phyloP scores from a whole-genome alignment of 1,140 invertebrate species.

The Arctopsyche grandis region DNA sequence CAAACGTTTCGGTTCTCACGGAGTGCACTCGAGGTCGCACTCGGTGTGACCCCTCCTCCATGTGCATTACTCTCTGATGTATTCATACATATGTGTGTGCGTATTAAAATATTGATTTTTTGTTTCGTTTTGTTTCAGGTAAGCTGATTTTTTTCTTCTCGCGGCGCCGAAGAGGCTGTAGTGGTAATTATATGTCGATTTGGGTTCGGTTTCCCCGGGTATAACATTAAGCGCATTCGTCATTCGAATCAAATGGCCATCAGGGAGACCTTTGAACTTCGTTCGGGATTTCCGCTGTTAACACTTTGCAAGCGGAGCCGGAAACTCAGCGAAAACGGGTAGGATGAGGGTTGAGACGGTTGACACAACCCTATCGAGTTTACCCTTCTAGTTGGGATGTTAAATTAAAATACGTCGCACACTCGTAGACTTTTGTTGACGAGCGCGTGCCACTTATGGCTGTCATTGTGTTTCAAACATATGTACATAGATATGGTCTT shows the following conservation, averaged over 20 bases:
- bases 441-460: too few species aligned
- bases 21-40: slow-evolving; percentile 43
- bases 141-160: not conserved
- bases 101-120: not conserved
- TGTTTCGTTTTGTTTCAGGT: slow-evolving; percentile 47
- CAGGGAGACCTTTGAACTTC: slow-evolving; percentile 47
- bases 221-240: slow-evolving; percentile 52
- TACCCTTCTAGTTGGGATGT: too few species aligned
- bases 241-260: slow-evolving; percentile 53
- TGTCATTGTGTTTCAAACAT: too few species aligned
- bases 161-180: not conserved
- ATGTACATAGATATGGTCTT: too few species aligned
- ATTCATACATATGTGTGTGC: not conserved
- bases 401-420: too few species aligned
- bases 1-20: slow-evolving; percentile 43
- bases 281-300: slow-evolving; percentile 39
- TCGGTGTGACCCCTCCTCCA: slow-evolving; percentile 42
- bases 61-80: slow-evolving; percentile 33
- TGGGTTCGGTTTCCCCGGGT: slow-evolving; percentile 4
- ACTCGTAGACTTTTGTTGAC: too few species aligned
- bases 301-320: slow-evolving; percentile 15
- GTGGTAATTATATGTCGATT: not conserved
- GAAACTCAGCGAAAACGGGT: too few species aligned
- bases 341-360: too few species aligned
- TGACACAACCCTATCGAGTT: too few species aligned